Base-by-base conservation (phyloP, 2,888 invertebrate species). In the Drosophila ustulata region DNA sequence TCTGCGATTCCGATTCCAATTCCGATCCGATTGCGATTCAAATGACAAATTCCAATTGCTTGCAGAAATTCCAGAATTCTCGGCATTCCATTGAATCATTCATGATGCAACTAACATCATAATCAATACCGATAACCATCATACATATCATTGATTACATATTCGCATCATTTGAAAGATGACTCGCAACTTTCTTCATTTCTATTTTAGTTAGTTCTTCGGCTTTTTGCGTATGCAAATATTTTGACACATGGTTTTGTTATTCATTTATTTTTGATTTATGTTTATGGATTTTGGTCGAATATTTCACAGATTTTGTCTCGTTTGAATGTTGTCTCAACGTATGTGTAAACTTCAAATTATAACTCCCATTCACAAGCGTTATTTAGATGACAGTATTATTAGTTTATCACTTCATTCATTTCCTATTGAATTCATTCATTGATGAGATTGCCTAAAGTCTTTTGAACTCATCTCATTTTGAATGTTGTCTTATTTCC, bases 1-100 rank as follows among this genome's bases (percentile, higher is more conserved):
- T 39, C 32, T 23, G 57, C 32, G 25, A 55, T 45, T 32, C 39
- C 47, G 23, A 55, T 45, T 55, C 55, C 30, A 43, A 55, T 41
- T 6, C 30, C 30, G 30, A 30, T 30, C n/a, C 30, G 13, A 55
- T 45, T 32, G 58, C 49, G 23, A 55, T 45, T 55, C 45, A 43
- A 45, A 53, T 41, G 26, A 26, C 39, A 39, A 39, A 37, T 34
- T 34, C 25, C 25, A 37, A 26, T 28, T 6, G 46, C 46, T 32
- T 32, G 32, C 6, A 13, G 39, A 49, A 49, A 34, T 51, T 23
- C 55, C 45, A 32, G 23, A n/a, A 55, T 32, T 55, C 18, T 53
- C 13, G 3, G 7, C 41, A 52, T 52, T 34, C 34, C 34, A 11
- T 11, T 9, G n/a, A 52, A 9, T 52, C 37, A 52, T 18, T 39